Evolutionary conservation across 1,140 invertebrate genomes (phyloP), one percentile per base, ranked within the genome.

Genomic region (Magallana angulata): DNA sequence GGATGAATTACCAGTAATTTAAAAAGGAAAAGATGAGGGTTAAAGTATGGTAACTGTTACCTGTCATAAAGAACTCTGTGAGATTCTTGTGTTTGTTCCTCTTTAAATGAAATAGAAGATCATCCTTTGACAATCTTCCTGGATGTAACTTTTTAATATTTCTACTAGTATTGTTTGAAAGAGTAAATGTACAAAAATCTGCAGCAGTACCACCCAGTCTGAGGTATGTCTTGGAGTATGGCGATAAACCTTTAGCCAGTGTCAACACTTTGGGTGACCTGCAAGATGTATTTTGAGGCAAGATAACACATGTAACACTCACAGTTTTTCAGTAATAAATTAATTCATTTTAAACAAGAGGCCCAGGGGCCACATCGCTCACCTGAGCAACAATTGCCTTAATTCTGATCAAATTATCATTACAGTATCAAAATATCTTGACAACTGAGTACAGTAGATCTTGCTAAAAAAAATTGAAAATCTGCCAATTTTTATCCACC

Each of bases 171-270:
- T 18, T 12, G 48, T 18, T 14, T 56, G 71, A 85, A 12, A 82
- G 87, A 2, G 80, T 90, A 90, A 90, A 91, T 64, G 89, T 89
- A 36, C 93, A 87, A n/a, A 87, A 91, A 84, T 93, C 93, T 57
- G 90, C 90, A 30, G 64, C 85, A 16, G 90, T 92, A 30, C 93
- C 93, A 18, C 93, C 93, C 56, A 93, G 57, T 18, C 93, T 87
- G 12, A 93, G 60, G 92, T 76, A 76, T 12, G 68, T 76, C 12
- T 76, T 76, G 68, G 68, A 12, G 68, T 76, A 76, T 9, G 68
- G 93, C 5, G 88, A 80, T 57, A 93, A 88, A 48, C 36, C 92
- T 57, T 82, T 58, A 18, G 92, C 92, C 56, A 93, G 83, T 9
- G 88, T 90, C 24, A 88, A 81, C 6, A 92, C 59, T 64, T 85